A percentile compares a stretch with the other conserved stretches of the same genome.
Evolutionary conservation across 2,113 vertebrate species (phyloP).

Genomic region (Pomatostomus ruficeps): DNA sequence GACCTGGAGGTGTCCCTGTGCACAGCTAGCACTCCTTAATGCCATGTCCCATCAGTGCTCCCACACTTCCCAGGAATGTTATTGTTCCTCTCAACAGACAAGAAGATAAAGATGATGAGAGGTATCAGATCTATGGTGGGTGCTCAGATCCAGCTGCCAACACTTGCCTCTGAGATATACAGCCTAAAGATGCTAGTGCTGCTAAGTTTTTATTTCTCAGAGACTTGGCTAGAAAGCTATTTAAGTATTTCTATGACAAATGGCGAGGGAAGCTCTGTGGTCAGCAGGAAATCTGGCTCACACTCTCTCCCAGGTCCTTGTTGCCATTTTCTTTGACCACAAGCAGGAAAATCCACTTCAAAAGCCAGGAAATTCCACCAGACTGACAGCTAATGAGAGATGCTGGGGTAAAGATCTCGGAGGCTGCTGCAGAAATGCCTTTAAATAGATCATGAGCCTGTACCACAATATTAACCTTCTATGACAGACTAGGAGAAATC

Average conservation of each 20-base stretch:
- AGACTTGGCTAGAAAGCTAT: neutral
- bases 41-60: neutral
- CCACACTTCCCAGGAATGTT: neutral
- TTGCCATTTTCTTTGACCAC: constrained; percentile 5
- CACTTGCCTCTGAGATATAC: neutral
- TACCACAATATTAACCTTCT: constrained; percentile 16
- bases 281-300: neutral
- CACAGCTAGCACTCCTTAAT: neutral
- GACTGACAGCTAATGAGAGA: constrained; percentile 27
- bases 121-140: neutral
- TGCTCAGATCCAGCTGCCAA: neutral
- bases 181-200: neutral
- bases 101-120: neutral
- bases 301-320: neutral
- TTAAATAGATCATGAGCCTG: constrained; percentile 13
- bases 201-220: neutral
- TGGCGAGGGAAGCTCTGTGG: neutral
- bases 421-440: neutral
- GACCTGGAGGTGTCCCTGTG: neutral
- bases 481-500: neutral
- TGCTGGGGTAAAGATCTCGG: neutral
- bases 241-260: neutral
- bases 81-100: neutral
- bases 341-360: constrained; percentile 9
- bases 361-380: constrained; percentile 38